Evolutionary conservation across 30 jellyfish, hydroid and myxozoan genomes (phyloP).

Genomic region (Cassiopea xamachana): DNA sequence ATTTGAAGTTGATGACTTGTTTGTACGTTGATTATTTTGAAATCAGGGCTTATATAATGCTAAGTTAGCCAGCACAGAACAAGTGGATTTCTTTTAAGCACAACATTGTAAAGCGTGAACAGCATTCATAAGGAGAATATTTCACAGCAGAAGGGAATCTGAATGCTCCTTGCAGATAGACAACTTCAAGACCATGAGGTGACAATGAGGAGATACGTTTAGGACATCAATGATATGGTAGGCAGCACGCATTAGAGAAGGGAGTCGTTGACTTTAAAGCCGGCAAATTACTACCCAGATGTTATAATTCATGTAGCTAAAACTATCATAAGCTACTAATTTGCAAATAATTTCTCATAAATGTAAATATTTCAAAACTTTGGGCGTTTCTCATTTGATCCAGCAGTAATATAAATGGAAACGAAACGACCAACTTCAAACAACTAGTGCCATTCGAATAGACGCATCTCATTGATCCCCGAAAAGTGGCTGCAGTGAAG

Average conservation of each 20-base stretch:
- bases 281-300: background rate
- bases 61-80: too few species aligned
- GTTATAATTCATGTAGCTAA: background rate
- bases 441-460: background rate
- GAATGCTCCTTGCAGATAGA: too few species aligned
- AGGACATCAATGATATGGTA: background rate
- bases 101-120: too few species aligned
- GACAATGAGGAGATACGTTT: background rate
- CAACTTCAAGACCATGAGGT: too few species aligned
- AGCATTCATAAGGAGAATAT: too few species aligned
- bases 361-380: background rate
- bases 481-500: background rate
- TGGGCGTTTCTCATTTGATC: background rate
- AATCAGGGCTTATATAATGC: background rate
- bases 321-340: background rate
- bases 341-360: background rate
- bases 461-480: background rate
- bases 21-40: background rate
- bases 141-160: too few species aligned
- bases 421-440: background rate
- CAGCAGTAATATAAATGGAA: background rate
- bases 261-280: background rate
- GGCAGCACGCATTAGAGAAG: background rate
- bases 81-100: too few species aligned
- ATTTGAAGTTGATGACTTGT: background rate